phyloP scores from a whole-genome alignment of 2,888 invertebrate species.

The Brachypalpus laphriformis region DNA sequence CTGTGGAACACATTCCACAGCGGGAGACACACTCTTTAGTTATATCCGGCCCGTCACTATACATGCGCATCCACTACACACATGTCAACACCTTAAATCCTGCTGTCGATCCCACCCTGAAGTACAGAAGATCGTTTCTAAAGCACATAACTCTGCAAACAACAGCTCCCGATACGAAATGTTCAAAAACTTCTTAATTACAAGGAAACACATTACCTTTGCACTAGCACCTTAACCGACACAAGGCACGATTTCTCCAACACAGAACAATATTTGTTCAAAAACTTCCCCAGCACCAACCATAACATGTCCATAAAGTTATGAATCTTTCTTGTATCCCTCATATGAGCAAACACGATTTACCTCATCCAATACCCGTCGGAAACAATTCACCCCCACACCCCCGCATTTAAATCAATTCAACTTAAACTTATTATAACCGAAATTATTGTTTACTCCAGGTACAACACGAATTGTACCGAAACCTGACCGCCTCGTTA shows the following conservation, averaged over 20 bases:
- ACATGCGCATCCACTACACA: no score
- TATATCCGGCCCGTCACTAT: no score
- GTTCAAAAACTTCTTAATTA: no score
- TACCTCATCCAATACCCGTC: neutral
- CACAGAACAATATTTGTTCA: neutral
- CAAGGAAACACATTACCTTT: no score
- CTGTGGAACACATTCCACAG: no score
- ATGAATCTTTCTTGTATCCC: neutral
- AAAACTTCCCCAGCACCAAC: neutral
- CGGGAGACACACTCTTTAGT: no score
- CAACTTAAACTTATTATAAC: slow-evolving; percentile 36
- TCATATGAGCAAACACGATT: neutral
- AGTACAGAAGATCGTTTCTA: no score
- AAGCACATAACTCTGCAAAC: no score
- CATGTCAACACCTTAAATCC: no score
- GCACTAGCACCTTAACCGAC: no score
- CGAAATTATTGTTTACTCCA: slow-evolving; percentile 52
- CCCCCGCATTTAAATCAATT: slow-evolving; percentile 55
- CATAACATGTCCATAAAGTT: neutral
- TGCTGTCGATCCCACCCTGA: no score
- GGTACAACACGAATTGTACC: slow-evolving; percentile 42
- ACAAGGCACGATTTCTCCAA: neutral
- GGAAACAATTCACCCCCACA: neutral
- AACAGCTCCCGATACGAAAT: no score
- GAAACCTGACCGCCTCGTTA: slow-evolving; percentile 50